phyloP scores from a whole-genome alignment of 1,140 invertebrate genomes.

The Leptinotarsa undecemlineata region DNA sequence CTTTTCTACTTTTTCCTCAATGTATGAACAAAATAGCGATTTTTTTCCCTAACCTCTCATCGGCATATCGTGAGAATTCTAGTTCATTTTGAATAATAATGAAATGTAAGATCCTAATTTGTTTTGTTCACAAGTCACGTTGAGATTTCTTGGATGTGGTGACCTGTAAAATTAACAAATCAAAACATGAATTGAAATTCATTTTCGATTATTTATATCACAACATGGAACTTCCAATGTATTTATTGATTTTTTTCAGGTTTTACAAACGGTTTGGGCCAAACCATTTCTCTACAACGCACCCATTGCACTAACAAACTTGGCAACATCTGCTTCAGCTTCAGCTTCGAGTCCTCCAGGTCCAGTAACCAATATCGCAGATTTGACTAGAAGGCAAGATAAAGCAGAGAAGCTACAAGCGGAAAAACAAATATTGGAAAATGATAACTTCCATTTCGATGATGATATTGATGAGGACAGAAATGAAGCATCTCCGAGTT shows the following conservation, averaged over 20 bases:
- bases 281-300: constrained; percentile 27
- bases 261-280: neutral
- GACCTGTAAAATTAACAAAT: too few species aligned
- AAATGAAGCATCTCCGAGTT: constrained; percentile 38
- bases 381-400: constrained; percentile 31
- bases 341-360: constrained; percentile 22
- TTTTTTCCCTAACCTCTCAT: too few species aligned
- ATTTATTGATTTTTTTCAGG: neutral
- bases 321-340: constrained; percentile 33
- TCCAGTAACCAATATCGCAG: constrained; percentile 20
- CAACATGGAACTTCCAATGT: too few species aligned
- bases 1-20: too few species aligned
- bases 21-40: too few species aligned
- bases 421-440: constrained; percentile 26
- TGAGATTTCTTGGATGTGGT: too few species aligned
- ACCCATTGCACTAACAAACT: constrained; percentile 19
- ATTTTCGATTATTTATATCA: too few species aligned
- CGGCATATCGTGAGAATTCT: too few species aligned
- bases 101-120: too few species aligned
- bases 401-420: constrained; percentile 30
- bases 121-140: too few species aligned
- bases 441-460: constrained; percentile 8
- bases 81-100: too few species aligned
- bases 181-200: too few species aligned
- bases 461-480: constrained; percentile 1